Evolutionary conservation across 2,797 vertebrate genomes (phyloP).

Genomic region (Dipus sagitta): DNA sequence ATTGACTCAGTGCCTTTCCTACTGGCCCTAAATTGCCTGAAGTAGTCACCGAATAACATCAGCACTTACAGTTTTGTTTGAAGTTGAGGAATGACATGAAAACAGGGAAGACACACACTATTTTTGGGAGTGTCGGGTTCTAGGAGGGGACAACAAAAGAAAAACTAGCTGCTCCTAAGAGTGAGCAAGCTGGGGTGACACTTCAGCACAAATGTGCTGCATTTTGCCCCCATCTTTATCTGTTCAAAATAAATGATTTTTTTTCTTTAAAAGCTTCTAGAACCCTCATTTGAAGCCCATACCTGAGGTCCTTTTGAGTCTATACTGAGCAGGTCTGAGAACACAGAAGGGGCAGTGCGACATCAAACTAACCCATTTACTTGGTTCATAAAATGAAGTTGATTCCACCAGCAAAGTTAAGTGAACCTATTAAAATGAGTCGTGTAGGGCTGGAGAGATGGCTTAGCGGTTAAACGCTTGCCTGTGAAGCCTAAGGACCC

Average conservation of each 20-base stretch:
- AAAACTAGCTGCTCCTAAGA: slow-evolving; percentile 39
- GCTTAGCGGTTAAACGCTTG: no score
- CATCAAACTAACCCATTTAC: slow-evolving; percentile 46
- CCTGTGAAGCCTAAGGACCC: no score
- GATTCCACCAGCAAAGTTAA: not conserved
- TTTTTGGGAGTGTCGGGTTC: not conserved
- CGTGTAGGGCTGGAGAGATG: no score
- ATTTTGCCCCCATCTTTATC: not conserved
- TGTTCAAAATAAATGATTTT: not conserved
- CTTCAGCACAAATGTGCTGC: not conserved
- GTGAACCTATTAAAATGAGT: no score
- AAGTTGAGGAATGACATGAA: not conserved
- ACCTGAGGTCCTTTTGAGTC: not conserved
- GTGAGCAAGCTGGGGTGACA: not conserved
- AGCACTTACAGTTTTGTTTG: not conserved
- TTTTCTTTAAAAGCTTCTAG: not conserved
- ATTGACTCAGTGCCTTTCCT: not conserved
- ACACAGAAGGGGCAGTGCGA: slow-evolving; percentile 15
- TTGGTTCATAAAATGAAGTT: slow-evolving; percentile 33
- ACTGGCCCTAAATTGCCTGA: not conserved
- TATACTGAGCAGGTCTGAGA: slow-evolving; percentile 41
- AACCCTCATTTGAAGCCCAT: not conserved
- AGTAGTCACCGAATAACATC: not conserved
- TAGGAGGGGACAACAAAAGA: not conserved
- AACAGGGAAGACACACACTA: slow-evolving; percentile 11